Evolutionary conservation across 2,113 vertebrate species (phyloP).

Genomic region (Neogobius melanostomus): DNA sequence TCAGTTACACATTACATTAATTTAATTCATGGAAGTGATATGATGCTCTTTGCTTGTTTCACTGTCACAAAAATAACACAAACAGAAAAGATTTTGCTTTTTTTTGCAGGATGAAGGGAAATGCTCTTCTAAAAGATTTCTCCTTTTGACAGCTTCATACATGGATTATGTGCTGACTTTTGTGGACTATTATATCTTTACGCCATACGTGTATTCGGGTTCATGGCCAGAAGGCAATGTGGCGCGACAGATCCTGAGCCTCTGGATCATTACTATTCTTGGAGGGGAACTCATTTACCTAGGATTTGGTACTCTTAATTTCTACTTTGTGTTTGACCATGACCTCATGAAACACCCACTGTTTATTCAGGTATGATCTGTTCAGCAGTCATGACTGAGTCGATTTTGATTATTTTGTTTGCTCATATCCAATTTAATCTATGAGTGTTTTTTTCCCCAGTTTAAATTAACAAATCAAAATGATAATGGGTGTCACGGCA

Average conservation of each 20-base stretch:
- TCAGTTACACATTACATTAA: background rate
- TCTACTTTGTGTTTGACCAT: constrained; percentile 88
- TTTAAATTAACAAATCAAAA: too few relatives aligned
- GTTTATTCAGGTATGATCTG: constrained; percentile 83
- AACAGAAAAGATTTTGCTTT: too few relatives aligned
- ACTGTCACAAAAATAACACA: too few relatives aligned
- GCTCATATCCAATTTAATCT: too few relatives aligned
- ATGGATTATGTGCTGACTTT: constrained; percentile 88
- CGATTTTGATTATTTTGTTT: too few relatives aligned
- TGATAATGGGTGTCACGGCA: background rate
- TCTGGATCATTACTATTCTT: constrained; percentile 86
- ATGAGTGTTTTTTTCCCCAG: too few relatives aligned
- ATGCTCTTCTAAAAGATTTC: background rate
- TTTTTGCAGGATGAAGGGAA: too few relatives aligned
- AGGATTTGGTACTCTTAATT: constrained; percentile 83
- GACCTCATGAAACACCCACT: constrained; percentile 87
- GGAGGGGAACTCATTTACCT: constrained; percentile 85
- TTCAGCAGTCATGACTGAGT: too few relatives aligned
- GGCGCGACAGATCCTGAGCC: constrained; percentile 84
- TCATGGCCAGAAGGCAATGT: constrained; percentile 80
- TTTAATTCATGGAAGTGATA: too few relatives aligned
- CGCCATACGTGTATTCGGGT: constrained; percentile 83
- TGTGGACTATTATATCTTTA: constrained; percentile 82
- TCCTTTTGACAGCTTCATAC: constrained; percentile 47
- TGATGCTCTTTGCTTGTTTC: too few relatives aligned